Evolutionary conservation across 1,140 invertebrate species (phyloP), one percentile per base, ranked within the genome.

Genomic region (Cyclina sinensis): DNA sequence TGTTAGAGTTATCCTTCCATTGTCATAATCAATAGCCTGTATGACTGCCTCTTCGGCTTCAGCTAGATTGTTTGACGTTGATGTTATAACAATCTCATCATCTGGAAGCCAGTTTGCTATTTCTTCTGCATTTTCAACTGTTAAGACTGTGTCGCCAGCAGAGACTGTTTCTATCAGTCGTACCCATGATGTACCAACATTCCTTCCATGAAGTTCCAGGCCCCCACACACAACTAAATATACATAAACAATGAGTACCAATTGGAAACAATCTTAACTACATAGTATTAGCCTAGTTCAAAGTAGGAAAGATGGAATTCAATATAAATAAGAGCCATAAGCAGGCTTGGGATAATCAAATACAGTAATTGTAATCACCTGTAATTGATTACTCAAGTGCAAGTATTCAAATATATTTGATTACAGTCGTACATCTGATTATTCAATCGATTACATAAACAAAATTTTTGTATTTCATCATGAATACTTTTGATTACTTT

Each of bases 71-170:
- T 89, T 89, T 27, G 91, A 59, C 35, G 95, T 94, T 21, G 93
- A 93, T 12, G 95, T 93, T 27, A 95, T 91, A 57, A 95, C 90
- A 35, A 95, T 93, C 70, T 92, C 27, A 70, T 94, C 93, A n/a
- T 91, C 92, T 21, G 89, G 87, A 57, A 82, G 21, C 95, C 95
- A 95, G 46, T 91, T 86, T 27, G 92, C 90, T 9, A 91, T 82
- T 16, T 88, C 51, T 39, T 87, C 32, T 9, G 2, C 62, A 37
- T 62, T 18, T 21, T 12, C 32, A 48, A 93, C 84, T 16, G 59
- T 79, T 16, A 95, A 51, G 27, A 65, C 84, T 24, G 59, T 91
- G 32, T 14, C 48, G 1, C 92, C 93, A 37, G 89, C 86, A 16
- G 27, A 18, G 3, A 91, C 94, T n/a, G 93, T 94, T 27, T 30